Conservation (phyloP, 2,113 vertebrate genomes). For the Phalacrocorax pelagicus region DNA sequence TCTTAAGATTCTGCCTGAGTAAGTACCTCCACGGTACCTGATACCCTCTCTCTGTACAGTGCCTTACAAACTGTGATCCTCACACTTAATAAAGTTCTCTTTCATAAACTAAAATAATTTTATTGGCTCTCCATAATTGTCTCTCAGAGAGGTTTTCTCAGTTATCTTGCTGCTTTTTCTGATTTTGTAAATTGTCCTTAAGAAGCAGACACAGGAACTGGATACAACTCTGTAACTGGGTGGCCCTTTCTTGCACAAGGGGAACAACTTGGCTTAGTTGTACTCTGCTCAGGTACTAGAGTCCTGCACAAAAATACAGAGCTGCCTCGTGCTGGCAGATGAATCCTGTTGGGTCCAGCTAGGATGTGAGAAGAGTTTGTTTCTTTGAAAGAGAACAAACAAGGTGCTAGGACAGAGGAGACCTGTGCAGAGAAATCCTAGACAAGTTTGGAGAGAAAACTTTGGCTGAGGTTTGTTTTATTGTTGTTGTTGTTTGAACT, state of each 20-base stretch:
- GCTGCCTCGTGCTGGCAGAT: not conserved
- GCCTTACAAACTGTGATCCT: not conserved
- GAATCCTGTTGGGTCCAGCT: not conserved
- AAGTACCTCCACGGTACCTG: not conserved
- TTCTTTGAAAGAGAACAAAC: slow-evolving; percentile 10
- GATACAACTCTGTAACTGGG: not conserved
- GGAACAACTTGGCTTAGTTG: not conserved
- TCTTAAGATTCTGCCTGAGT: not conserved
- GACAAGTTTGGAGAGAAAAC: slow-evolving; percentile 39
- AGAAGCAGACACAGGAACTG: fast-evolving
- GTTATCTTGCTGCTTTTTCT: not conserved
- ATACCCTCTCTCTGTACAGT: not conserved
- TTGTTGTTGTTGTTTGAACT: slow-evolving; percentile 46
- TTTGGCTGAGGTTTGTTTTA: slow-evolving; percentile 20
- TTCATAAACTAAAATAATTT: not conserved
- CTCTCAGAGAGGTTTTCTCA: not conserved
- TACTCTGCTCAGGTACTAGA: not conserved
- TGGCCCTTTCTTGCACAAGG: not conserved
- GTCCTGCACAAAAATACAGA: not conserved
- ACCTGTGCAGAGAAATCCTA: not conserved
- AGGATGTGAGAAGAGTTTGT: not conserved
- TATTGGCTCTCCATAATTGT: not conserved
- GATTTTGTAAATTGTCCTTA: not conserved
- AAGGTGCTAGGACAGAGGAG: not conserved
- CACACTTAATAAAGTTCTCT: not conserved